Evolutionary conservation across 2,113 vertebrate genomes (phyloP), one percentile per base, ranked within the genome.

Genomic region (Porphyrio hochstetteri): DNA sequence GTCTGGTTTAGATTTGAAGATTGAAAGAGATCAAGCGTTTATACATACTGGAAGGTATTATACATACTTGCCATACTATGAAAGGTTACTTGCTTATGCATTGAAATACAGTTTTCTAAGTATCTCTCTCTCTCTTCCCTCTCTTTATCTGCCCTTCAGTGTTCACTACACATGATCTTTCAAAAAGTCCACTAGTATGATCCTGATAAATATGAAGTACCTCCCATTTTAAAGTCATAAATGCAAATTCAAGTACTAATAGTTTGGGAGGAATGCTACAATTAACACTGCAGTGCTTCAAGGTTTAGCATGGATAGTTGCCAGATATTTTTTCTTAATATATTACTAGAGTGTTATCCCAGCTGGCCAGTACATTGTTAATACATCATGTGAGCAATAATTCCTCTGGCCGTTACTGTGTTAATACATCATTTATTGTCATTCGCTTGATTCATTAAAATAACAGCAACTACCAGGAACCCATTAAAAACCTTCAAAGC

Each of bases 381-480:
- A 88, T 75, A 36, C 12, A 72, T 96, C 70, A 77, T 52, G 44
- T 42, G 55, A 95, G 57, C 35, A 72, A 25, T 48, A 93, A 50
- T 83, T 61, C 28, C 14, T 3, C 75, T 40, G 88, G 56, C 29
- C 65, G 80, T 87, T 93, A 86, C 79, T 91, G 42, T 44, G 48
- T 90, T 93, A 91, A 92, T 87, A 17, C 42, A 90, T 90, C 83
- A 86, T 80, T 93, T 92, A 40, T 18, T 64, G 31, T 76, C 77
- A 59, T 90, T 93, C 27, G 44, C 60, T 95, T 94, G 91, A 95
- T 86, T 93, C 35, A 96, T 91, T 90, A 83, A 93, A 96, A 96
- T 60, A 86, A 29, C 83, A 90, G 55, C 46, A 83, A 21, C 59
- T 95, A 95, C 82, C 82, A 94, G 69, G 35, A 98, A 92, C 24